These are phyloP conservation scores for Thysanoteuthis rhombus DNA, from an alignment of 2,888 invertebrate species.

Conservation along the genomic window DNA sequence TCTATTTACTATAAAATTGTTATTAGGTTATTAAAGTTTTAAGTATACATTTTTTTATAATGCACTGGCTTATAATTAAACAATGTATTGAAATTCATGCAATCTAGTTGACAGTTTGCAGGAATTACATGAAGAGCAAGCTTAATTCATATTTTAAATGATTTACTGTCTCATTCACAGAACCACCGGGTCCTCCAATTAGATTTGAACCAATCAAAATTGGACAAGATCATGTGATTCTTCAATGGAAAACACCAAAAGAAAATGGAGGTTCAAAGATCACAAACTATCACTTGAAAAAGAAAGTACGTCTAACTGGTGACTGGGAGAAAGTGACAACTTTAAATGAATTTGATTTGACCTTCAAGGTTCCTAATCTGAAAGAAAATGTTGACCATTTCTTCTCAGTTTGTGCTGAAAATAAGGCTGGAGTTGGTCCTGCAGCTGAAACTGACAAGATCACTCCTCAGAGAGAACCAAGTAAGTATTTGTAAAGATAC, in stretches of 20 bases:
- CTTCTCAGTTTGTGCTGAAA: slow-evolving; percentile 66
- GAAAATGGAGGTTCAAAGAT: slow-evolving; percentile 62
- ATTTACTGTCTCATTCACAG: slow-evolving; percentile 21
- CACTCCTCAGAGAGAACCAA: neutral
- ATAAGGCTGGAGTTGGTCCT: slow-evolving; percentile 56
- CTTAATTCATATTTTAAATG: no score
- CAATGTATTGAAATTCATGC: no score
- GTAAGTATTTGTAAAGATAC: neutral
- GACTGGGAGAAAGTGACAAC: slow-evolving; percentile 55
- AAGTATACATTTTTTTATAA: no score
- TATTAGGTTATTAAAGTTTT: no score
- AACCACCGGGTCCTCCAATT: slow-evolving; percentile 35
- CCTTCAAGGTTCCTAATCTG: slow-evolving; percentile 53
- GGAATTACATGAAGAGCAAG: no score
- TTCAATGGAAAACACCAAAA: slow-evolving; percentile 60
- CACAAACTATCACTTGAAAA: slow-evolving; percentile 55
- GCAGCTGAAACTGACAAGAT: slow-evolving; percentile 49
- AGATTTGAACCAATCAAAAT: slow-evolving; percentile 33
- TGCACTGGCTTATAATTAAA: neutral
- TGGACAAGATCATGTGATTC: slow-evolving; percentile 55
- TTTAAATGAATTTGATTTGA: slow-evolving; percentile 49
- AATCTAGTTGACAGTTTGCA: no score
- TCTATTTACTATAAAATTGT: no score
- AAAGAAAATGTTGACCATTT: slow-evolving; percentile 60
- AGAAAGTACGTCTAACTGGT: slow-evolving; percentile 47